Percentiles rank a stretch among this genome's conserved stretches.
Evolutionary conservation across 2,797 vertebrate genomes (phyloP).

Genomic region (Furcifer pardalis): DNA sequence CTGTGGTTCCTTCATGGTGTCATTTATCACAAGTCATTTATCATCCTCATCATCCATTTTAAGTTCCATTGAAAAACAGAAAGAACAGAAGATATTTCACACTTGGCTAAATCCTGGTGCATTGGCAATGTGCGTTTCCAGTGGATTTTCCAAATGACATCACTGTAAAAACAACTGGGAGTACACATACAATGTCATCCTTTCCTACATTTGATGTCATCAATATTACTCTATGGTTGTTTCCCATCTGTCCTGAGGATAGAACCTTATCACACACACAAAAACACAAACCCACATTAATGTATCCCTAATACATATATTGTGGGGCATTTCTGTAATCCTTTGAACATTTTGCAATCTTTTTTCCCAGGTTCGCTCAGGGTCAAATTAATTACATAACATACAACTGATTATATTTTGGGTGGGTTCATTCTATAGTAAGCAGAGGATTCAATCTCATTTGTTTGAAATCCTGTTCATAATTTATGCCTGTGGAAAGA

Average conservation of each 20-base stretch:
- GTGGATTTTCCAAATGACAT: background rate
- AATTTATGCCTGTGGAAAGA: too few relatives aligned
- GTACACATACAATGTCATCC: too few relatives aligned
- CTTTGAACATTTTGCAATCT: too few relatives aligned
- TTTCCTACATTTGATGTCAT: background rate
- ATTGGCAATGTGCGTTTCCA: background rate
- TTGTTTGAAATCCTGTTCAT: background rate
- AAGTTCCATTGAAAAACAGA: background rate
- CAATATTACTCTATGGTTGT: background rate
- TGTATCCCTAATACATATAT: background rate
- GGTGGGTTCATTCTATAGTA: background rate
- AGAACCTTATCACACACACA: too few relatives aligned
- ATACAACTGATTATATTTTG: background rate
- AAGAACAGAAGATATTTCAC: background rate
- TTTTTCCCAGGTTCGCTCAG: background rate
- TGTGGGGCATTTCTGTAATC: too few relatives aligned
- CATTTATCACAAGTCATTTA: background rate
- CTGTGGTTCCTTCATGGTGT: background rate
- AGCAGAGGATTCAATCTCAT: background rate
- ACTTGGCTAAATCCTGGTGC: background rate
- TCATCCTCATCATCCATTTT: too few relatives aligned
- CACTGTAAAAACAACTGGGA: background rate
- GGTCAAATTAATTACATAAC: background rate
- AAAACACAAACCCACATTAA: too few relatives aligned
- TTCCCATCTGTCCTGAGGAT: background rate